These are phyloP conservation scores for Rhodeus uyekii DNA, from an alignment of 2,797 vertebrate species.

Conservation along the genomic window DNA sequence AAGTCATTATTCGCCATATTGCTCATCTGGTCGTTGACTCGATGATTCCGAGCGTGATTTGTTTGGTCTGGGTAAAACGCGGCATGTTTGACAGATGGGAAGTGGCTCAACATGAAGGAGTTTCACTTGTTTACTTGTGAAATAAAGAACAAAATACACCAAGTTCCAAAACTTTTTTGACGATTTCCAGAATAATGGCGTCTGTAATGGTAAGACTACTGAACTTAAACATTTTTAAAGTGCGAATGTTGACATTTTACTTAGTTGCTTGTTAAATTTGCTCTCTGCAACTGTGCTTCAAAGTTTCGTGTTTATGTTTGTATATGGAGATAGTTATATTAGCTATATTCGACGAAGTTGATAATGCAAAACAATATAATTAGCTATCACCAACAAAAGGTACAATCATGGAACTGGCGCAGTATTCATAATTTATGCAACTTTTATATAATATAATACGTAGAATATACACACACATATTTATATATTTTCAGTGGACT, in stretches of 20 bases:
- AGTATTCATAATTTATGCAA: no score
- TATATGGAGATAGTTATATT: background rate
- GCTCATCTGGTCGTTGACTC: background rate
- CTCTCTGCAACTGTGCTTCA: background rate
- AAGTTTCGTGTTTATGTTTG: background rate
- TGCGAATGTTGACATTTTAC: background rate
- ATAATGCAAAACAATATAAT: background rate
- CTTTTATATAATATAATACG: no score
- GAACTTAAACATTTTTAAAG: background rate
- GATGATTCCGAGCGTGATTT: slow-evolving; percentile 60
- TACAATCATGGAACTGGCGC: background rate
- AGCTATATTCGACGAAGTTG: background rate
- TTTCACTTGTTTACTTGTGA: slow-evolving; percentile 36
- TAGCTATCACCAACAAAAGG: background rate
- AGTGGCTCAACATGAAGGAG: slow-evolving; percentile 19
- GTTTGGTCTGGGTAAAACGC: slow-evolving; percentile 63
- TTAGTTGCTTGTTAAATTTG: background rate
- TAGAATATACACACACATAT: no score
- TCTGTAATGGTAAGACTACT: slow-evolving; percentile 72
- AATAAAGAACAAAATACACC: background rate
- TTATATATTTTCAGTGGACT: background rate
- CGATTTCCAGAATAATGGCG: slow-evolving; percentile 63
- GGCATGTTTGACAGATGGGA: slow-evolving; percentile 66
- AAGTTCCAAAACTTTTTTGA: background rate
- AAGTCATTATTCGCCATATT: background rate